phyloP scores from a whole-genome alignment of 2,888 invertebrate genomes.

The Clepsis dumicolana region DNA sequence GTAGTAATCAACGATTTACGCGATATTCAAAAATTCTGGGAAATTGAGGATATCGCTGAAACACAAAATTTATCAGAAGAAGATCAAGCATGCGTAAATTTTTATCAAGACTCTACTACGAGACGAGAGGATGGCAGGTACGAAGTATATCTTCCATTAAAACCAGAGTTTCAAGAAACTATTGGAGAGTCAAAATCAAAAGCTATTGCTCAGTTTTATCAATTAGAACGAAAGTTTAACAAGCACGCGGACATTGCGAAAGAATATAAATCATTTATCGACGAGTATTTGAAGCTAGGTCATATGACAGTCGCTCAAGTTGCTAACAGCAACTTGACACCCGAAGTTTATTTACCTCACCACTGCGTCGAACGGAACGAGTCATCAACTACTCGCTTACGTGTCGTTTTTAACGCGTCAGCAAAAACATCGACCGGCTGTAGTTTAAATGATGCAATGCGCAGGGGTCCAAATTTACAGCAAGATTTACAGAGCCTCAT shows the following conservation, averaged over 20 bases:
- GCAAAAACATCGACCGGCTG: background rate
- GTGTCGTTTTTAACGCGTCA: background rate
- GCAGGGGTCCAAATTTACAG: background rate
- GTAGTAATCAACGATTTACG: background rate
- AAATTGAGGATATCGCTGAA: background rate
- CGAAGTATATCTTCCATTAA: background rate
- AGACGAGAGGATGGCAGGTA: background rate
- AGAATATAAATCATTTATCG: background rate
- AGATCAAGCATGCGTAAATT: background rate
- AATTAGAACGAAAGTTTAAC: background rate
- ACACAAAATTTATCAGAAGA: background rate
- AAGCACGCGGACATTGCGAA: background rate
- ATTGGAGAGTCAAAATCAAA: background rate
- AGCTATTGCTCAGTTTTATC: slow-evolving; percentile 2
- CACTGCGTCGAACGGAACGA: background rate
- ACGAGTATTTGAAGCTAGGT: background rate
- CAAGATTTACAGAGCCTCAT: background rate
- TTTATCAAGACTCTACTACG: background rate
- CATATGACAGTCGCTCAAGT: no score
- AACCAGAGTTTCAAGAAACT: background rate
- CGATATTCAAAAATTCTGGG: background rate
- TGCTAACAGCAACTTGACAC: no score
- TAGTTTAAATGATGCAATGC: background rate
- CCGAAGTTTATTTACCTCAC: background rate
- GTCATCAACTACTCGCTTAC: background rate